Conservation (phyloP, 1,140 invertebrate species). For the Amyelois transitella region DNA sequence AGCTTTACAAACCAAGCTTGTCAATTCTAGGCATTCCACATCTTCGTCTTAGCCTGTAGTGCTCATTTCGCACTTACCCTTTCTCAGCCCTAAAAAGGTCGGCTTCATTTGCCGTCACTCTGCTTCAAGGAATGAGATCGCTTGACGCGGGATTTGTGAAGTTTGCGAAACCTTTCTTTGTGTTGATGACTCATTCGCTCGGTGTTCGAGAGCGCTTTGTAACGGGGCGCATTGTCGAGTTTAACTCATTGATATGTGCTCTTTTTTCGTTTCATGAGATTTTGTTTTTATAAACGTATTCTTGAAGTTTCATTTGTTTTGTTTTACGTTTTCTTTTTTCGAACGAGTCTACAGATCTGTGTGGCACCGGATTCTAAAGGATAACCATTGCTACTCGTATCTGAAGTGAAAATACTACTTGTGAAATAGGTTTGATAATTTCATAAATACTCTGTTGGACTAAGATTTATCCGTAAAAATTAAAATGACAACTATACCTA, state of each 20-base stretch:
- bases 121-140: constrained; percentile 27
- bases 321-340: too few species aligned
- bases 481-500: too few species aligned
- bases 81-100: constrained; percentile 44
- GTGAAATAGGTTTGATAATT: too few species aligned
- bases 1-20: neutral
- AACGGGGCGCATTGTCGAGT: neutral
- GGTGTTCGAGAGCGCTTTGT: constrained; percentile 1
- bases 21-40: constrained; percentile 12
- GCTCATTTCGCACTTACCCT: constrained; percentile 44
- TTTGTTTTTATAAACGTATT: too few species aligned
- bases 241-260: neutral
- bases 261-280: too few species aligned
- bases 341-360: too few species aligned
- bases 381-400: too few species aligned
- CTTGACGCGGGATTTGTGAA: constrained; percentile 21
- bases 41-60: constrained; percentile 16
- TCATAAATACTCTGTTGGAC: too few species aligned
- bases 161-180: constrained; percentile 18
- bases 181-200: constrained; percentile 23
- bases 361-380: too few species aligned
- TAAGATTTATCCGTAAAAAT: too few species aligned
- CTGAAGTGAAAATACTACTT: too few species aligned
- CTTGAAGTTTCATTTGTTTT: too few species aligned
- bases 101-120: constrained; percentile 32